Conservation (phyloP, 2,113 vertebrate species). For the Orientallactaga bullata region DNA sequence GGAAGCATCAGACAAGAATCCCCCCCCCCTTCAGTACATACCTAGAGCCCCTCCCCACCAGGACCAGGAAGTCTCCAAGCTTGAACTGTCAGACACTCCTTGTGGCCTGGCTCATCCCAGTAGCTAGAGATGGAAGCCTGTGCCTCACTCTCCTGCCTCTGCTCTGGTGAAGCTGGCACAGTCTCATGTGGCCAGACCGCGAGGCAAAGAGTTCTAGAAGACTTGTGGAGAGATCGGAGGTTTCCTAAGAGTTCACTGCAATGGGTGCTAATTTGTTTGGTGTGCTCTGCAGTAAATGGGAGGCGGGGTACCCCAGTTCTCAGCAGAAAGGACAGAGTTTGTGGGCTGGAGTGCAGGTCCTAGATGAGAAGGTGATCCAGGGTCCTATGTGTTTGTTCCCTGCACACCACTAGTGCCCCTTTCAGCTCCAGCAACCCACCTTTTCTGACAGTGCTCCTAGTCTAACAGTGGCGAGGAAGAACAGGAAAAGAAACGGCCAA, state of each 20-base stretch:
- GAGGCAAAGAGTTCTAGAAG: not conserved
- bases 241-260: not conserved
- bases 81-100: not conserved
- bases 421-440: not conserved
- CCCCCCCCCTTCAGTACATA: not conserved
- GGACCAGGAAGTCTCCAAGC: not conserved
- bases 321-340: slow-evolving; percentile 93
- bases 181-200: not conserved
- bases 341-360: not conserved
- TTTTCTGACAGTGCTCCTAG: too few relatives aligned
- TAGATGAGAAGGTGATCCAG: fast-evolving
- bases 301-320: slow-evolving; percentile 62
- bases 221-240: not conserved
- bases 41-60: not conserved
- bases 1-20: not conserved
- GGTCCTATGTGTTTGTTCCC: not conserved
- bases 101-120: not conserved
- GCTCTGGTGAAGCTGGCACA: not conserved
- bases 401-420: not conserved
- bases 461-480: not conserved
- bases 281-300: not conserved
- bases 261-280: fast-evolving
- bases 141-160: not conserved
- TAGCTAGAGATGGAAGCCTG: not conserved
- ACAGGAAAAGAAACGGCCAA: not conserved